A percentile compares a stretch with the other conserved stretches of the same genome.
Evolutionary conservation across 2,113 vertebrate genomes (phyloP).

Genomic region (Natator depressus): DNA sequence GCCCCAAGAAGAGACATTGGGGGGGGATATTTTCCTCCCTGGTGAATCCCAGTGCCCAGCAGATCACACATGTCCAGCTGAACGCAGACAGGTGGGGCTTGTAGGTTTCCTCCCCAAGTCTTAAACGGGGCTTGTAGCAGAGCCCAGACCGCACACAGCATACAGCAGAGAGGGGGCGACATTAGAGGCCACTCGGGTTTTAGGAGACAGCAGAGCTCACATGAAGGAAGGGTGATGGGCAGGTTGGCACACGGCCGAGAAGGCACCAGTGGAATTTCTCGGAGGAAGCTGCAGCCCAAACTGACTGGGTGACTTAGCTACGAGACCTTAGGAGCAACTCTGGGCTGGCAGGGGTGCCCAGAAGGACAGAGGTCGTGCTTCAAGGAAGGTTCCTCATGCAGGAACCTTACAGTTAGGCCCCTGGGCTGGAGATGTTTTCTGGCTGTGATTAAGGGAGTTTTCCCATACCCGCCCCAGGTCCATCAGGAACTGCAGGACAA

Average conservation of each 20-base stretch:
- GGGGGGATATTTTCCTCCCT: background rate
- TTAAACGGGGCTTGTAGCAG: background rate
- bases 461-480: background rate
- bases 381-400: background rate
- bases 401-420: background rate
- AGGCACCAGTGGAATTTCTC: background rate
- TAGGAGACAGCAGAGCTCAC: background rate
- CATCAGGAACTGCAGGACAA: background rate
- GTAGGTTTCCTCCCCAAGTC: background rate
- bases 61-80: background rate
- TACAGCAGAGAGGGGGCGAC: background rate
- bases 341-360: background rate
- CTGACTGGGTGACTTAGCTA: background rate
- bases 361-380: background rate
- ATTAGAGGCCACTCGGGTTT: background rate
- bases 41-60: background rate
- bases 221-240: background rate
- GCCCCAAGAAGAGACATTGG: background rate
- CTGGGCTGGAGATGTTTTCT: background rate
- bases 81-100: background rate
- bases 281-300: background rate
- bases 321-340: background rate
- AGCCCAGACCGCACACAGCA: background rate
- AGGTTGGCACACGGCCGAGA: background rate
- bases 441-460: background rate